phyloP scores from a whole-genome alignment of 2,797 vertebrate genomes.

The Gila robusta region DNA sequence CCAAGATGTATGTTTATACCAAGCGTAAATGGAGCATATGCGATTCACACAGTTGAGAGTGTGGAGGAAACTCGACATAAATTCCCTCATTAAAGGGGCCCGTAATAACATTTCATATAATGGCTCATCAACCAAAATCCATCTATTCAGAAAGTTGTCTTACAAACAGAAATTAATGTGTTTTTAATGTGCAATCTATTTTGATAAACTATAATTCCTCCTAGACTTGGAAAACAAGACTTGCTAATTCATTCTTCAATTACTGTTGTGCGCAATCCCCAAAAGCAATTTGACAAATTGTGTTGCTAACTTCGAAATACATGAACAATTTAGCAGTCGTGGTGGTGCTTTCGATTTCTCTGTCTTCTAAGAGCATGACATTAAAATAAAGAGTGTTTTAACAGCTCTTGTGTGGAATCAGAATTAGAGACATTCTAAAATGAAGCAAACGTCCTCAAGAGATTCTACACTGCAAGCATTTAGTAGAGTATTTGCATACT shows the following conservation, averaged over 20 bases:
- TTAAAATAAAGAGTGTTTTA: constrained; percentile 56
- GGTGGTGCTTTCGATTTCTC: constrained; percentile 31
- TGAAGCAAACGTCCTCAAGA: constrained; percentile 67
- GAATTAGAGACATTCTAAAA: constrained; percentile 62
- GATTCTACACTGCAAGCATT: constrained; percentile 62
- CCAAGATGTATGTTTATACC: neutral
- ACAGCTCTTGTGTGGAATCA: constrained; percentile 42
- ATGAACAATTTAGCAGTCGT: constrained; percentile 50
- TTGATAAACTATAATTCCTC: constrained; percentile 16
- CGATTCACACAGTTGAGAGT: neutral
- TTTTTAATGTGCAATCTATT: constrained; percentile 38
- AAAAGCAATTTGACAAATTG: constrained; percentile 53
- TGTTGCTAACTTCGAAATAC: constrained; percentile 45
- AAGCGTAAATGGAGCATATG: neutral
- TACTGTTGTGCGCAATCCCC: constrained; percentile 28
- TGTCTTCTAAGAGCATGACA: constrained; percentile 42
- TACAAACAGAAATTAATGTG: constrained; percentile 28
- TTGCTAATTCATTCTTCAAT: constrained; percentile 22
- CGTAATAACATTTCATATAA: constrained; percentile 20
- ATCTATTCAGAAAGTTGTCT: constrained; percentile 18
- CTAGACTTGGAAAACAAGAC: constrained; percentile 14
- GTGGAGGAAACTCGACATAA: neutral
- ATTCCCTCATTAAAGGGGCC: neutral
- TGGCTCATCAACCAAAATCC: constrained; percentile 28
- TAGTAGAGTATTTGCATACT: constrained; percentile 63